Percentiles rank a stretch among this genome's conserved stretches.
Conservation (phyloP, 1,140 invertebrate genomes). For the Carcinoscorpius rotundicauda region DNA sequence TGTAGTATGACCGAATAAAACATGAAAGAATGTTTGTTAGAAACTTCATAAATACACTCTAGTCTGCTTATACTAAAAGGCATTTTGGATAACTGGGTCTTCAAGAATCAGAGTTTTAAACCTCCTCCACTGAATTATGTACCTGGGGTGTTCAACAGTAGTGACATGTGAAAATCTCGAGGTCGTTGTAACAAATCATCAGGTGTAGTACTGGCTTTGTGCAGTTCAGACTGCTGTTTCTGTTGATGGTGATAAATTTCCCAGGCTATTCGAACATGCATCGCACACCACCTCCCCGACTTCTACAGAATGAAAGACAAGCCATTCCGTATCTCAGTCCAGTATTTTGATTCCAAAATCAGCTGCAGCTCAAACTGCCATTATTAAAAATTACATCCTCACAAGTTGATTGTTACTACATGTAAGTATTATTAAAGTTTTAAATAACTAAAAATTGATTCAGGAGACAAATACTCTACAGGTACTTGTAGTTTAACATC, state of each 20-base stretch:
- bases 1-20: neutral
- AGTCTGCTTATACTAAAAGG: neutral
- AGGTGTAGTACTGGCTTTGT: conserved; percentile 6
- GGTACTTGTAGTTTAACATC: too few species aligned
- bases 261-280: conserved; percentile 95
- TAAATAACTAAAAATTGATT: neutral
- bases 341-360: too few species aligned
- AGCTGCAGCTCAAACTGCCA: too few species aligned
- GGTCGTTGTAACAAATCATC: conserved; percentile 39
- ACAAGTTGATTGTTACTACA: too few species aligned
- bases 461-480: too few species aligned
- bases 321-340: too few species aligned
- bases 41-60: too few species aligned
- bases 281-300: conserved; percentile 93
- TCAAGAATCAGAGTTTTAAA: neutral
- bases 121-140: neutral
- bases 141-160: conserved; percentile 26
- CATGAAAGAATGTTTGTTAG: neutral
- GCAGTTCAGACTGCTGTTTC: conserved; percentile 45
- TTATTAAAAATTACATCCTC: too few species aligned
- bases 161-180: conserved; percentile 35
- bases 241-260: conserved; percentile 91
- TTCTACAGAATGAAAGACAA: conserved; percentile 48
- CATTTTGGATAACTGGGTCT: neutral
- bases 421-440: neutral